Base-by-base conservation (phyloP, 2,888 invertebrate species). In the Anoncus sp. region DNA sequence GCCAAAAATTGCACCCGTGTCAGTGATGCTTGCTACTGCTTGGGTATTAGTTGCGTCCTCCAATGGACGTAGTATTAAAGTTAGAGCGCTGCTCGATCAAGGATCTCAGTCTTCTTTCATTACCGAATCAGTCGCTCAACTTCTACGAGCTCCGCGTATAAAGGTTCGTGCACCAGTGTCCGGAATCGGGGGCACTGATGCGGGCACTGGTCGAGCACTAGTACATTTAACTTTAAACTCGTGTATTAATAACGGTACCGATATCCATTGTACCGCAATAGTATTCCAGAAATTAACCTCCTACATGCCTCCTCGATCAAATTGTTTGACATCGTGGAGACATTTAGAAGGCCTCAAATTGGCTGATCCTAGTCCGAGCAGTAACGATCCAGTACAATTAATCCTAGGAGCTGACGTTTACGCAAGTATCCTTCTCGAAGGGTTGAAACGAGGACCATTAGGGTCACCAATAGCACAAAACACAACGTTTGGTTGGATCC, bases 91-190 rank as follows among this genome's bases (percentile, higher is more conserved):
- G n/a, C n/a, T n/a, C n/a, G n/a, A n/a, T n/a, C n/a, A n/a, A n/a
- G n/a, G n/a, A n/a, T n/a, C n/a, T n/a, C n/a, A 82, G 43, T 67
- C 31, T 31, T 31, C 31, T 4, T 82, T 82, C 65, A 35, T 83
- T 14, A 74, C 79, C 12, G 69, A 75, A 35, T 47, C 72, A n/a
- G 22, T 79, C 7, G 79, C 69, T 3, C 77, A 81, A 55, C 3
- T 22, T 10, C 49, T 83, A 16, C 35, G 62, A 18, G 38, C 80
- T 12, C 57, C 71, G 2, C 73, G 76, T 7, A 60, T 60, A 3
- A 66, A 59, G 35, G 31, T 31, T 20, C 31, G 53, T 9, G 62
- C 76, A 5, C 74, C 80, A 24, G 65, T 81, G 14, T 60, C 73
- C 7, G 75, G 70, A 14, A 69, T 81, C 12, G 71, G 79, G 2